phyloP scores from a whole-genome alignment of 92 coral and sea anemone genomes.

The Epizoanthus rinbou region DNA sequence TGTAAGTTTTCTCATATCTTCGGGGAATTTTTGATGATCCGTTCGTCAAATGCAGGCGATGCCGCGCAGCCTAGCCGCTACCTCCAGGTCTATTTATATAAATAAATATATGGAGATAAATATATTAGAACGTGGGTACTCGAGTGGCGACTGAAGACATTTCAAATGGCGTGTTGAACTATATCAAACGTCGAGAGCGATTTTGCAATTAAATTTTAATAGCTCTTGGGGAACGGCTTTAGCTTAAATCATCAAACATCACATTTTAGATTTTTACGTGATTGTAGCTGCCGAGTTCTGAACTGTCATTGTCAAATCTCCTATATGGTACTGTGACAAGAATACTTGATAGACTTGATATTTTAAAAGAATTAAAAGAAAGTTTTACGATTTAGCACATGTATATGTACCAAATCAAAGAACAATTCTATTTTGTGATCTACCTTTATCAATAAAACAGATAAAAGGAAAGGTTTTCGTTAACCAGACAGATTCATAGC shows the following conservation, averaged over 20 bases:
- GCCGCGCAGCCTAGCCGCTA: slow-evolving; percentile 23
- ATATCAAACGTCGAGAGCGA: slow-evolving; percentile 13
- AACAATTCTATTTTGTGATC: slow-evolving; percentile 9
- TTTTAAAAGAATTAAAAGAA: no score
- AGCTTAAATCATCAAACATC: slow-evolving; percentile 33
- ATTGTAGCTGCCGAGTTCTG: neutral
- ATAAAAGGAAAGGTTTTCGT: slow-evolving; percentile 9
- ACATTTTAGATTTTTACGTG: neutral
- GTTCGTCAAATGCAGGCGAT: slow-evolving; percentile 12
- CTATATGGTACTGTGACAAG: no score
- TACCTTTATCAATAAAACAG: neutral
- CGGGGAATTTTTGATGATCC: slow-evolving; percentile 9
- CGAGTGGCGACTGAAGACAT: neutral
- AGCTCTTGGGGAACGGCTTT: slow-evolving; percentile 1
- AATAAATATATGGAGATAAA: slow-evolving; percentile 15
- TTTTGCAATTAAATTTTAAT: slow-evolving; percentile 41
- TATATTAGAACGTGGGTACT: neutral
- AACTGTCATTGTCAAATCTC: no score
- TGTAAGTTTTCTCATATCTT: slow-evolving; percentile 5
- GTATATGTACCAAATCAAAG: neutral
- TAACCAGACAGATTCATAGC: slow-evolving; percentile 26
- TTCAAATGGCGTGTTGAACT: slow-evolving; percentile 12
- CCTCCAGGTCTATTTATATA: slow-evolving; percentile 33
- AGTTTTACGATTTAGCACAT: no score
- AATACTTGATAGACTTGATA: no score